Evolutionary conservation across 2,113 vertebrate genomes (phyloP).

Genomic region (Neodon shergylaensis): DNA sequence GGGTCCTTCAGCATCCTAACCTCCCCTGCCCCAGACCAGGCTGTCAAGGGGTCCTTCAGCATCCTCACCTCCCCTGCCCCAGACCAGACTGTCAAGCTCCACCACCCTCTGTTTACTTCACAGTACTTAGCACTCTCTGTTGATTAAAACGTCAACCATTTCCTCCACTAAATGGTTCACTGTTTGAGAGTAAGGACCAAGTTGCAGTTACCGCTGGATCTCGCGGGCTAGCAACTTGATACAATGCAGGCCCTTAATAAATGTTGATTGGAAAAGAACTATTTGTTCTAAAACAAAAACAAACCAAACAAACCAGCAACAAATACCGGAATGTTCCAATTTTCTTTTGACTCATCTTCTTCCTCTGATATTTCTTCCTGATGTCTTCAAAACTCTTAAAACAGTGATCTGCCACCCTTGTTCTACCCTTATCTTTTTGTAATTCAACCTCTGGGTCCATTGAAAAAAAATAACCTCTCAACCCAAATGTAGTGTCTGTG

Average conservation of each 20-base stretch:
- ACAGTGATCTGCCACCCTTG: background rate
- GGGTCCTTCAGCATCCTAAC: accelerated
- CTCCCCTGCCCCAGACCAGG: background rate
- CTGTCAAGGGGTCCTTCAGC: accelerated
- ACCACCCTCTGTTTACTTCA: background rate
- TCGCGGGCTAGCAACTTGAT: background rate
- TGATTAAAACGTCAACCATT: background rate
- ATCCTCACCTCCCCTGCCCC: accelerated
- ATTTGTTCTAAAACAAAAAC: background rate
- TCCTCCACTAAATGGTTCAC: background rate
- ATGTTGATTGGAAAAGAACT: background rate
- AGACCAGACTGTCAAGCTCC: accelerated
- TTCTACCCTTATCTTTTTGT: background rate
- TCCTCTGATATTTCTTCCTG: slow-evolving; percentile 7
- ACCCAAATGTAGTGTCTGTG: background rate
- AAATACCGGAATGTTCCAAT: background rate
- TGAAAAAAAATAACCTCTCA: background rate
- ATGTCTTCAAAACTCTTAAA: slow-evolving; percentile 2
- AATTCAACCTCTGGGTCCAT: background rate
- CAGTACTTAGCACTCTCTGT: background rate
- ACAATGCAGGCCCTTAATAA: background rate
- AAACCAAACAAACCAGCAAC: background rate
- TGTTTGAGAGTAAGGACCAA: background rate
- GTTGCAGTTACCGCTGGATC: background rate
- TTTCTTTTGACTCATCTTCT: background rate